A percentile compares a stretch with the other conserved stretches of the same genome.
Conservation (phyloP, 2,888 invertebrate genomes). For the Deilephila elpenor region DNA sequence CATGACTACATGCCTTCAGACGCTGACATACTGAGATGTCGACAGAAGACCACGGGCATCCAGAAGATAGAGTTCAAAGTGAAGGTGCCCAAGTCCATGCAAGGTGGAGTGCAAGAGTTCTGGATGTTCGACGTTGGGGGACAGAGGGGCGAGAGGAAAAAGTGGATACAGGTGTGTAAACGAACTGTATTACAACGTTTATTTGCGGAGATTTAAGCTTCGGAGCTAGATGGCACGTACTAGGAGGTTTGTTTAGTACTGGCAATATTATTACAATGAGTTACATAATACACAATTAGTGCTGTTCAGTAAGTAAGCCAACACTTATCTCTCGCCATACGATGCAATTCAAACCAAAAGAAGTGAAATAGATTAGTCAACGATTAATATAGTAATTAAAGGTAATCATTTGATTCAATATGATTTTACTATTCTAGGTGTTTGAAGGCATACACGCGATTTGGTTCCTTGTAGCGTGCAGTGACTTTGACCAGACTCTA, state of each 20-base stretch:
- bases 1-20: constrained; percentile 88
- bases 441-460: constrained; percentile 93
- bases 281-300: no score
- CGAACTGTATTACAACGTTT: background rate
- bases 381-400: no score
- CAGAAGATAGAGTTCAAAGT: constrained; percentile 90
- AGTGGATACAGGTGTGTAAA: constrained; percentile 89
- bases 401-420: background rate
- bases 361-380: no score
- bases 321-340: no score
- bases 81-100: constrained; percentile 87
- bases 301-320: no score
- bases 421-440: constrained; percentile 78
- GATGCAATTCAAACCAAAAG: no score
- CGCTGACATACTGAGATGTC: constrained; percentile 90
- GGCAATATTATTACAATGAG: no score
- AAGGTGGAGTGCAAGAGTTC: constrained; percentile 88
- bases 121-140: constrained; percentile 95
- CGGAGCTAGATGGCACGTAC: no score
- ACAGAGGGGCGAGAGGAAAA: constrained; percentile 91
- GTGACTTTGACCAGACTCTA: constrained; percentile 91
- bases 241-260: no score
- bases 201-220: no score
- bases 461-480: constrained; percentile 91
- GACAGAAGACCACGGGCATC: constrained; percentile 89